phyloP scores from a whole-genome alignment of 2,113 vertebrate species.

The Periophthalmodon schlosseri region DNA sequence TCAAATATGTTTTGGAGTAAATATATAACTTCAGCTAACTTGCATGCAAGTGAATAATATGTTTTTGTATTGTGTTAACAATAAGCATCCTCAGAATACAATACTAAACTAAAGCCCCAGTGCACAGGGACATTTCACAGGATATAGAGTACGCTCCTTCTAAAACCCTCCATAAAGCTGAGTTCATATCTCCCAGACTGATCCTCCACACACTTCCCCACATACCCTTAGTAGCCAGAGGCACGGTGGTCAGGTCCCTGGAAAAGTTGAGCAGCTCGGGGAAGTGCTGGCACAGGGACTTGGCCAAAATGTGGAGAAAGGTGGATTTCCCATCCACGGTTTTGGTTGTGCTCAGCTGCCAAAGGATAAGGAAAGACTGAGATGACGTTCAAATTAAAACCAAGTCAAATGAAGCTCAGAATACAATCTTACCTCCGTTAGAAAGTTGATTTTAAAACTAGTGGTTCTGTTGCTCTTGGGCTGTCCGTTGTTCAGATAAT shows the following conservation, averaged over 20 bases:
- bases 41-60: no score
- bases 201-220: neutral
- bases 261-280: constrained; percentile 94
- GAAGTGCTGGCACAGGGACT: constrained; percentile 97
- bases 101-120: neutral
- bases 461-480: constrained; percentile 91
- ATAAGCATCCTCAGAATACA: no score
- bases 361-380: constrained; percentile 17
- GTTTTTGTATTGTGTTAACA: no score
- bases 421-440: constrained; percentile 84
- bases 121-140: neutral
- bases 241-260: constrained; percentile 92
- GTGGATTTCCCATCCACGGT: constrained; percentile 97
- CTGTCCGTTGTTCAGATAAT: constrained; percentile 97
- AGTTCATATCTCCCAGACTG: neutral
- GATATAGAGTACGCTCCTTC: neutral
- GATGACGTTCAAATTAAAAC: neutral
- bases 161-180: neutral
- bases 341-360: constrained; percentile 95
- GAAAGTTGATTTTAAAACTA: constrained; percentile 98
- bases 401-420: neutral
- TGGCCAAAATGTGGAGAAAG: constrained; percentile 97
- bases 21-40: no score
- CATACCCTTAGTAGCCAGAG: constrained; percentile 95
- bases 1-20: no score